Conservation (phyloP, 2,797 vertebrate species). For the Melanitta fusca region DNA sequence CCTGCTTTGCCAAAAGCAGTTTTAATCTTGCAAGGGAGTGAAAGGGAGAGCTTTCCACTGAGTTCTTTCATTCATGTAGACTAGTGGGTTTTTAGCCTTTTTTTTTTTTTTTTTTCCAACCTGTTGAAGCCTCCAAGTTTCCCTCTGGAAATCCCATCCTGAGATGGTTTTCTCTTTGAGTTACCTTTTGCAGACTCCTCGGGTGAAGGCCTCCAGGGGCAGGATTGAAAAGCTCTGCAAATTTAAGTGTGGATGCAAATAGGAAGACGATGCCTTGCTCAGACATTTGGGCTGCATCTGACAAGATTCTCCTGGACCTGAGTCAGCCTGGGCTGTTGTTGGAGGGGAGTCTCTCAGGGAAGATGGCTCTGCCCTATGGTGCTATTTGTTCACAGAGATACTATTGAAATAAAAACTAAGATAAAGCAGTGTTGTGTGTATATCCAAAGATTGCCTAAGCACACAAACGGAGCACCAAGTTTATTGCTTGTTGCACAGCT, state of each 20-base stretch:
- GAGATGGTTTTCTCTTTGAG: conserved; percentile 3
- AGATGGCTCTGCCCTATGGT: background rate
- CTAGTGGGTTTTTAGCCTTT: background rate
- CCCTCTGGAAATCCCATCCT: conserved; percentile 39
- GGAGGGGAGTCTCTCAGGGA: background rate
- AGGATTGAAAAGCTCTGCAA: background rate
- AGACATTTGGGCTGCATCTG: background rate
- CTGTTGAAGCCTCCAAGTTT: conserved; percentile 50
- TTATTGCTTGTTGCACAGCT: background rate
- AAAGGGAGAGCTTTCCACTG: conserved; percentile 23
- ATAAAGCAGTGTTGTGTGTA: background rate
- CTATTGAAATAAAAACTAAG: background rate
- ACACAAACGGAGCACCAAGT: background rate
- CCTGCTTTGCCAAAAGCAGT: conserved; percentile 14
- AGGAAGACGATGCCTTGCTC: background rate
- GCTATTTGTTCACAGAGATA: background rate
- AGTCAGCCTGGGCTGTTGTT: background rate
- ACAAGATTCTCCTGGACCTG: background rate
- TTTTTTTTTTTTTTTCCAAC: too few relatives aligned
- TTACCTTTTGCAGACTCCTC: background rate
- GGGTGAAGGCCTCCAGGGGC: background rate
- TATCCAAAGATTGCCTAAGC: background rate
- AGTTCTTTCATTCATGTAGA: background rate
- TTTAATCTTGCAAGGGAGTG: background rate
- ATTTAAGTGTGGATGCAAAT: background rate